Evolutionary conservation across 2,113 vertebrate genomes (phyloP), one percentile per base, ranked within the genome.

Genomic region (Stegostoma tigrinum): DNA sequence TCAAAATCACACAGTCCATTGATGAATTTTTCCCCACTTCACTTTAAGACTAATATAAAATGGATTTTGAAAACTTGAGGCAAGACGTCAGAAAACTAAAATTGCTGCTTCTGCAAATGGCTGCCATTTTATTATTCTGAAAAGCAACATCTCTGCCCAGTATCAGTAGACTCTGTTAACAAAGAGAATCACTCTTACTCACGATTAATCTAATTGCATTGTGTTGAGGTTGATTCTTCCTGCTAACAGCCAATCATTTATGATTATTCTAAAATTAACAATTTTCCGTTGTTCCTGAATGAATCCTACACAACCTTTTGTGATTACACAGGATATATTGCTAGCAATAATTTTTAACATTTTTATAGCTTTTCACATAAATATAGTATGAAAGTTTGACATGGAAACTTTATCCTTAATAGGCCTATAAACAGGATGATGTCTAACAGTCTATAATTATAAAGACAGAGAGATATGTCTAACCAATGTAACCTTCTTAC

Each of bases 181-280:
- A 94, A 67, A 21, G 5, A 70, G 38, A 70, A 45, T 42, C 15
- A 94, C 24, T 70, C 45, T 70, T 70, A 72, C 24, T 67, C 93
- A 94, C 38, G 70, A 30, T 45, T 94, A 68, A 94, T 94, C 24
- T 30, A 38, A 67, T 70, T 38, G 23, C 42, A 67, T 94, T 68
- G 68, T n/a, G 72, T 2, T 30, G 38, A 42, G 38, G 3, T 42
- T 24, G 93, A 94, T 67, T 48, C 5, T 94, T 94, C 93, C 66
- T 48, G 66, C 67, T 70, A 55, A n/a, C 55, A n/a, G 64, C 87
- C 30, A 61, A 91, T 68, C 70, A 94, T 94, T 70, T 94, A 70
- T 70, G 38, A 64, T 23, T 94, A 94, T 94, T 30, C 23, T 70
- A 70, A 94, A 94, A 94, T 67, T 68, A 94, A 70, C 24, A 48